Evolutionary conservation across 2,888 invertebrate genomes (phyloP).

Genomic region (Amphipyra tragopoginis): DNA sequence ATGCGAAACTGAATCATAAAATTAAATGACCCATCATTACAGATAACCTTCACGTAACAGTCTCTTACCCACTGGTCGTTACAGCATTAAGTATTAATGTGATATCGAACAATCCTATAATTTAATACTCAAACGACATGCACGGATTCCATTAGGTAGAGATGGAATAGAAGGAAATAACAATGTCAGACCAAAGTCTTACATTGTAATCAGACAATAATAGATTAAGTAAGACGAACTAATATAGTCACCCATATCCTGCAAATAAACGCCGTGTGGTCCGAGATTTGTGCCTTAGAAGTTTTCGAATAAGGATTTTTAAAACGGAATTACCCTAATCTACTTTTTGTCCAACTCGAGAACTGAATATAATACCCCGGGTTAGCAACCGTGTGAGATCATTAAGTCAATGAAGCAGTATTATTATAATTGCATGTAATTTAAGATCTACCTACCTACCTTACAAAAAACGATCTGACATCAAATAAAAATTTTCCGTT

Average conservation of each 20-base stretch:
- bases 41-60: slow-evolving; percentile 42
- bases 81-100: background rate
- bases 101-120: background rate
- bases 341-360: no score
- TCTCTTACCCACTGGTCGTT: background rate
- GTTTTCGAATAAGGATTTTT: no score
- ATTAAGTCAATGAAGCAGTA: slow-evolving; percentile 36
- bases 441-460: no score
- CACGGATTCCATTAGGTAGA: background rate
- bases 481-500: slow-evolving; percentile 45
- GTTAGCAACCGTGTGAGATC: slow-evolving; percentile 11
- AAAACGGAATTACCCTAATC: no score
- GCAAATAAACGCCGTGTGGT: no score
- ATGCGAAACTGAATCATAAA: slow-evolving; percentile 46
- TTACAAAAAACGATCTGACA: slow-evolving; percentile 25
- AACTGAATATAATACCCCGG: background rate
- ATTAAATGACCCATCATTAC: slow-evolving; percentile 34
- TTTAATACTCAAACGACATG: slow-evolving; percentile 2
- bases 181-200: no score
- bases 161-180: background rate
- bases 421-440: slow-evolving; percentile 46
- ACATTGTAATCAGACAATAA: no score
- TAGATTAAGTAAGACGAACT: no score
- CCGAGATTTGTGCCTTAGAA: no score
- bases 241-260: no score